Evolutionary conservation across 2,797 vertebrate species (phyloP), one percentile per base, ranked within the genome.

Genomic region (Betta splendens): DNA sequence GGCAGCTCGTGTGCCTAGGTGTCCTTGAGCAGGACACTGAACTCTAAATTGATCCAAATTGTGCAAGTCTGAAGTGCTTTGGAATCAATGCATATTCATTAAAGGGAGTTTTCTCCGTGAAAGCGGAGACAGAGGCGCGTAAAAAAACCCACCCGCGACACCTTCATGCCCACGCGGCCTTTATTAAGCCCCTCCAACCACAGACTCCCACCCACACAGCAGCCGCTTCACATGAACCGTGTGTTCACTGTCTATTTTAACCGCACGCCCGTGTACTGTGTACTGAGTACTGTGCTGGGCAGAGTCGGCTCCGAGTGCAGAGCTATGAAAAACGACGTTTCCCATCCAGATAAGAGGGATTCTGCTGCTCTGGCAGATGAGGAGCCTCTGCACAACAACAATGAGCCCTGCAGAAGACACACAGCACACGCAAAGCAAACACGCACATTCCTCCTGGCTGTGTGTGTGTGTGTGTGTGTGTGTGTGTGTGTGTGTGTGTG

Each of bases 211-310:
- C 35, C 63, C 52, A 64, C 64, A 58, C 26, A 57, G 45, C 62
- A 55, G 43, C 52, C 48, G 35, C 26, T 31, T 49, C 60, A 64
- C 77, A 74, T 48, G 57, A 25, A 33, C 49, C 32, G 46, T 31
- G 23, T 35, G 61, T 49, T 36, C 46, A 55, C 7, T 13, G 0
- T 53, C 69, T 85, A 84, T 81, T 80, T 82, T 83, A 81, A 75
- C 62, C 29, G 6, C 36, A 1, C 13, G 21, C 56, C 29, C 50
- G 62, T 76, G 51, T 25, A 4, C n/a, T n/a, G n/a, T n/a, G n/a
- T n/a, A n/a, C n/a, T n/a, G n/a, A n/a, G n/a, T n/a, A n/a, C n/a
- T n/a, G n/a, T n/a, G n/a, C 20, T 49, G 61, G 60, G 43, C 50
- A 64, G 55, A 65, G 44, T 60, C 32, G 53, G 54, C 47, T 45